Evolutionary conservation across 2,113 vertebrate species (phyloP).

Genomic region (Sialia sialis): DNA sequence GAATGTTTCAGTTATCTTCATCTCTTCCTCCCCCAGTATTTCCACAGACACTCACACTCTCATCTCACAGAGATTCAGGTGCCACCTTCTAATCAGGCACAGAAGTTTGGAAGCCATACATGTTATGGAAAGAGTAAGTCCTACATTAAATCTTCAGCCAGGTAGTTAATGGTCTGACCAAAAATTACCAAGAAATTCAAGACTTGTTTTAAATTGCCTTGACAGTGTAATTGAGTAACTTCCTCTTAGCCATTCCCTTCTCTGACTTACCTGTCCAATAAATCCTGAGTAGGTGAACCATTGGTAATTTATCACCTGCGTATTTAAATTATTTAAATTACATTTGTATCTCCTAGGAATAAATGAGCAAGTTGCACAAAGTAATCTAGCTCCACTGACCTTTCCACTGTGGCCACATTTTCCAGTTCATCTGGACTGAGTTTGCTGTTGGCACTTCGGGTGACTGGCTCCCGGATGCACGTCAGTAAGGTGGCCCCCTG

Average conservation of each 20-base stretch:
- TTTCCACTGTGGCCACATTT: conserved; percentile 88
- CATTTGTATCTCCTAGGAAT: neutral
- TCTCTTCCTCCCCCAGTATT: neutral
- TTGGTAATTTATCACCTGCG: neutral
- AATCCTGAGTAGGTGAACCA: neutral
- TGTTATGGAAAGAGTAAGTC: neutral
- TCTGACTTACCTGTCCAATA: neutral
- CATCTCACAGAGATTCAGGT: neutral
- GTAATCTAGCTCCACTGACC: conserved; percentile 69
- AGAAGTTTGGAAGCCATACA: neutral
- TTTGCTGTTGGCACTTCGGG: conserved; percentile 74
- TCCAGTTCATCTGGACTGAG: conserved; percentile 87
- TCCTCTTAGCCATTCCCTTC: neutral
- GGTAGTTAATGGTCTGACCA: neutral
- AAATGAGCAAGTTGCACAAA: neutral
- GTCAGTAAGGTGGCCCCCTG: conserved; percentile 87
- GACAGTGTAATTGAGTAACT: neutral
- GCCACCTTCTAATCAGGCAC: neutral
- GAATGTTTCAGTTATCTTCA: neutral
- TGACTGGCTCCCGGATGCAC: conserved; percentile 85
- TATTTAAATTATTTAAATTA: neutral
- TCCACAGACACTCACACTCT: neutral
- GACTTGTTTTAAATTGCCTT: neutral
- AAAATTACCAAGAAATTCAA: neutral
- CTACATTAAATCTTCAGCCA: neutral